Evolutionary conservation across 2,888 invertebrate species (phyloP).

Genomic region (Amphipyra berbera): DNA sequence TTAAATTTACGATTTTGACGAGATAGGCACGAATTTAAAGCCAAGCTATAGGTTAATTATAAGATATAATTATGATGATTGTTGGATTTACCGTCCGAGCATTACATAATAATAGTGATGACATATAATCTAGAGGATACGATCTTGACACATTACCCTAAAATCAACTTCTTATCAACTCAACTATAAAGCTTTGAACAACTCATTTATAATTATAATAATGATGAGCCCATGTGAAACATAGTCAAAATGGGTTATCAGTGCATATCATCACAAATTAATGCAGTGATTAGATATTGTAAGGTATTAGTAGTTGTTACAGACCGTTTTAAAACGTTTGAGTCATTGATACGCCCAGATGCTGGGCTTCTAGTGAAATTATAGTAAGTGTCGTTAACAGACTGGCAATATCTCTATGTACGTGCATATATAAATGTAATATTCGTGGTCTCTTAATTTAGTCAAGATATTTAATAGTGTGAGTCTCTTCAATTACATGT

Average conservation of each 20-base stretch:
- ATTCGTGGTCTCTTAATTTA: constrained; percentile 89
- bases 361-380: constrained; percentile 88
- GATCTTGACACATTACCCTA: constrained; percentile 81
- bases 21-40: constrained; percentile 89
- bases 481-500: constrained; percentile 87
- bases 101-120: constrained; percentile 87
- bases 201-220: constrained; percentile 76
- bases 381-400: constrained; percentile 88
- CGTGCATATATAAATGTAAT: constrained; percentile 88
- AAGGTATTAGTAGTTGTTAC: constrained; percentile 90
- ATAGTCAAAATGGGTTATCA: constrained; percentile 85
- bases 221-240: constrained; percentile 77
- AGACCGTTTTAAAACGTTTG: constrained; percentile 86
- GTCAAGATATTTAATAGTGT: constrained; percentile 89
- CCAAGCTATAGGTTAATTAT: constrained; percentile 88
- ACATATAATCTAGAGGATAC: constrained; percentile 81
- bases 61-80: constrained; percentile 84
- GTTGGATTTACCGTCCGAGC: constrained; percentile 89
- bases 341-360: constrained; percentile 88
- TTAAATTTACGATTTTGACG: constrained; percentile 84
- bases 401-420: constrained; percentile 89
- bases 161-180: constrained; percentile 78
- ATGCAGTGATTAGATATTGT: constrained; percentile 89
- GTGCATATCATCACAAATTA: constrained; percentile 90
- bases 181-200: constrained; percentile 78